Evolutionary conservation across 2,888 invertebrate species (phyloP).

Genomic region (Ochropleura leucogaster): DNA sequence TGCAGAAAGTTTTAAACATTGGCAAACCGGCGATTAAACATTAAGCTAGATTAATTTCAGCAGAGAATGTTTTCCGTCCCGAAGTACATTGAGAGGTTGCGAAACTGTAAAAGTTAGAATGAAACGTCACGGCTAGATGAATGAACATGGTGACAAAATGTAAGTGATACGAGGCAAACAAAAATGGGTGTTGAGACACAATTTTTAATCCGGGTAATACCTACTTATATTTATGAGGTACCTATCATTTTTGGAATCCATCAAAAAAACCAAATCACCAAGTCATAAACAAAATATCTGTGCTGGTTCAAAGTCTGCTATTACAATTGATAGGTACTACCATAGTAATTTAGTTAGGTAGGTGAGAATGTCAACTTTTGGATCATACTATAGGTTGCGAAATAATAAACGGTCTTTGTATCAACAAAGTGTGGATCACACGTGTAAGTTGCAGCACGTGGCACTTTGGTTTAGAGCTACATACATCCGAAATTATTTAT

Average conservation of each 20-base stretch:
- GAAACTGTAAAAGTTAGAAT: conserved; percentile 22
- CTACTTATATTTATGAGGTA: neutral
- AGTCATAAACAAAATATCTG: neutral
- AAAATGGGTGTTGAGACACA: neutral
- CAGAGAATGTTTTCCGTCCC: neutral
- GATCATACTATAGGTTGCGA: no score
- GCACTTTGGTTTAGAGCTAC: no score
- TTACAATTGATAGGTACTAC: neutral
- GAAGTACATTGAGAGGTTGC: conserved; percentile 1
- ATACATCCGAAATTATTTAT: conserved; percentile 9
- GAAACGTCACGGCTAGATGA: neutral
- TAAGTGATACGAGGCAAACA: neutral
- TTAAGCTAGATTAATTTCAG: conserved; percentile 12
- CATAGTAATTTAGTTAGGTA: no score
- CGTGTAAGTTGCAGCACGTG: neutral
- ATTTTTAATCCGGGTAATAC: neutral
- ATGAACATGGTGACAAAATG: neutral
- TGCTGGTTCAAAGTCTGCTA: neutral
- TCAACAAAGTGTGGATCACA: neutral
- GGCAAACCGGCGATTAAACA: neutral
- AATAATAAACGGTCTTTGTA: neutral
- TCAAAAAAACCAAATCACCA: no score
- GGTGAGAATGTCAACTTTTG: neutral
- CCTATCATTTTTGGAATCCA: neutral
- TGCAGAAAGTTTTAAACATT: neutral